Percentiles rank a stretch among this genome's conserved stretches.
These are phyloP conservation scores for Watsonalla cultraria DNA, from an alignment of 2,888 invertebrate species.

Conservation along the genomic window DNA sequence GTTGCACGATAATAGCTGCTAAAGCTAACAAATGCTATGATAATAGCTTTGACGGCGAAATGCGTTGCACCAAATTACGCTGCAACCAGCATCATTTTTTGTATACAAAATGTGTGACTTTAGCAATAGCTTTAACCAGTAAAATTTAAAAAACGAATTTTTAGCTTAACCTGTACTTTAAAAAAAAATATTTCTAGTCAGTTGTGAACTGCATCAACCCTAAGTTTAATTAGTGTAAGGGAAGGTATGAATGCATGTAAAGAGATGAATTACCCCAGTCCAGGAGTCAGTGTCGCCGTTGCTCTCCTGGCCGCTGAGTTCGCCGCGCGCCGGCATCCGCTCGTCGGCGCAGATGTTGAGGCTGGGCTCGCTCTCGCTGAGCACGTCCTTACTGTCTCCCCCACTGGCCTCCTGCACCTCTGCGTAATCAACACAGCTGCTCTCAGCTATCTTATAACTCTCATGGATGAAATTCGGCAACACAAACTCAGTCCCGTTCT, in stretches of 20 bases:
- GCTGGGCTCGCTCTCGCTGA: constrained; percentile 53
- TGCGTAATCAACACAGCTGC: constrained; percentile 49
- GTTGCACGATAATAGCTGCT: too few relatives aligned
- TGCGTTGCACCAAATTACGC: too few relatives aligned
- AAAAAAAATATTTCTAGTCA: too few relatives aligned
- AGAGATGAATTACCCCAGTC: constrained; percentile 80
- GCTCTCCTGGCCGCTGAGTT: constrained; percentile 92
- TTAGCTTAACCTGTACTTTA: too few relatives aligned
- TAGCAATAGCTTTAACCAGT: too few relatives aligned
- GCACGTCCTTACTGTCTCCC: constrained; percentile 60
- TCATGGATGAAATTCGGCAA: constrained; percentile 70
- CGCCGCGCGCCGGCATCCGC: constrained; percentile 91
- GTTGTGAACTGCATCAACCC: too few relatives aligned
- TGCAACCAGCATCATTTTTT: too few relatives aligned
- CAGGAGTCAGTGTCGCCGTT: constrained; percentile 89
- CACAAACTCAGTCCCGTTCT: constrained; percentile 60
- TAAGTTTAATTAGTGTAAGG: not conserved
- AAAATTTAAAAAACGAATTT: too few relatives aligned
- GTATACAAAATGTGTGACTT: too few relatives aligned
- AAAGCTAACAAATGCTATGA: too few relatives aligned
- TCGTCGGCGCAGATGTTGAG: constrained; percentile 91
- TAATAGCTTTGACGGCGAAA: too few relatives aligned
- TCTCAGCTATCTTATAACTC: constrained; percentile 66
- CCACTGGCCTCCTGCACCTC: constrained; percentile 46
- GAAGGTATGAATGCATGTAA: not conserved